Evolutionary conservation across 2,113 vertebrate species (phyloP).

Genomic region (Perca flavescens): DNA sequence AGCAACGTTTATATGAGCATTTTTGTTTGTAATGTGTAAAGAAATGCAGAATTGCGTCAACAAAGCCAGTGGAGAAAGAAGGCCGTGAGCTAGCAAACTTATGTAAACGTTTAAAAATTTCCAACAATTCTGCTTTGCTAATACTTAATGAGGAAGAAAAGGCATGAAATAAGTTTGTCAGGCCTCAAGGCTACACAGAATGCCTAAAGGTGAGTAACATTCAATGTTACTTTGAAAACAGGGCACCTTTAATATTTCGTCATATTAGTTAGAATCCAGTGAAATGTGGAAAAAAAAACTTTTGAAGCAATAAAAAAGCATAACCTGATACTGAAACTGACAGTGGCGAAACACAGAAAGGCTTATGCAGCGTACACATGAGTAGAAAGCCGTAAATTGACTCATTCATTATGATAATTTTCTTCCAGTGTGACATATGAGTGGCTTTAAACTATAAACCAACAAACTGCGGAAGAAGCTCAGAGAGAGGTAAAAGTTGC

Average conservation of each 20-base stretch:
- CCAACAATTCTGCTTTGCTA: not conserved
- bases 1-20: not conserved
- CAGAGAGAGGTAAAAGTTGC: constrained; percentile 11
- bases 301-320: not conserved
- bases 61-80: not conserved
- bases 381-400: not conserved
- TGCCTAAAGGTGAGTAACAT: not conserved
- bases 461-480: not conserved
- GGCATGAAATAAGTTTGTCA: not conserved
- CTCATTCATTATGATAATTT: not conserved
- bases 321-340: not conserved
- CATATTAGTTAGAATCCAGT: not conserved
- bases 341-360: not conserved
- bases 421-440: not conserved
- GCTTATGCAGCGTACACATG: not conserved
- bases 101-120: not conserved
- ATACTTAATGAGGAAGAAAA: not conserved
- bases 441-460: constrained; percentile 1
- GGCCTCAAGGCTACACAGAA: not conserved
- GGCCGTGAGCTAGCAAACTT: not conserved
- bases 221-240: not conserved
- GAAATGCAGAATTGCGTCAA: not conserved
- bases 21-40: not conserved
- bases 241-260: too few relatives aligned
- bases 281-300: not conserved